A percentile compares a stretch with the other conserved stretches of the same genome.
Evolutionary conservation across 1,140 invertebrate genomes (phyloP).

Genomic region (Hestina assimilis): DNA sequence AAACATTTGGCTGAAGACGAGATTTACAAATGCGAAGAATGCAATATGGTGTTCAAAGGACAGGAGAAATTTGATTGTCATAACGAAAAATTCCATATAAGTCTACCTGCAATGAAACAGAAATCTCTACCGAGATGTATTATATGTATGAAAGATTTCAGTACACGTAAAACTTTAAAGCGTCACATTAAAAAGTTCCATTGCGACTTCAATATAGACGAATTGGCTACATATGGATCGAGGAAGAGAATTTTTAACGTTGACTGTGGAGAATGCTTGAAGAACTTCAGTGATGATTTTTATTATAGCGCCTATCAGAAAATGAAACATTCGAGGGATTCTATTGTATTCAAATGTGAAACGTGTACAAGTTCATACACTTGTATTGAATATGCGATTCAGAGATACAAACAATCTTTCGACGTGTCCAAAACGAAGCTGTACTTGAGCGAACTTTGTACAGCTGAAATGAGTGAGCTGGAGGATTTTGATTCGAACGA

Average conservation of each 20-base stretch:
- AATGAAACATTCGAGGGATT: constrained; percentile 37
- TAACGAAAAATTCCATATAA: constrained; percentile 34
- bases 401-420: constrained; percentile 42
- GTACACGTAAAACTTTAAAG: constrained; percentile 55
- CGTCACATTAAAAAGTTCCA: constrained; percentile 64
- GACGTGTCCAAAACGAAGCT: constrained; percentile 41
- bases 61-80: constrained; percentile 52
- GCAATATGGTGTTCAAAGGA: constrained; percentile 54
- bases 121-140: constrained; percentile 47
- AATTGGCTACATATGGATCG: constrained; percentile 46
- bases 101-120: constrained; percentile 21
- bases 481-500: constrained; percentile 9
- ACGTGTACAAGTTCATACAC: constrained; percentile 42
- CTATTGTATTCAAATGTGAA: constrained; percentile 52
- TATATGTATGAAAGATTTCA: constrained; percentile 63
- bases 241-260: constrained; percentile 35
- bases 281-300: constrained; percentile 46
- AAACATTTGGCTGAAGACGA: constrained; percentile 54
- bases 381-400: constrained; percentile 49
- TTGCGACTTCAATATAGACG: constrained; percentile 48
- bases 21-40: constrained; percentile 60
- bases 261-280: constrained; percentile 54
- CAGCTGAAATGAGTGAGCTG: constrained; percentile 51
- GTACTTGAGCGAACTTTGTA: constrained; percentile 59
- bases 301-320: constrained; percentile 38